Evolutionary conservation across 2,797 vertebrate genomes (phyloP), one percentile per base, ranked within the genome.

Genomic region (Myotis planiceps): DNA sequence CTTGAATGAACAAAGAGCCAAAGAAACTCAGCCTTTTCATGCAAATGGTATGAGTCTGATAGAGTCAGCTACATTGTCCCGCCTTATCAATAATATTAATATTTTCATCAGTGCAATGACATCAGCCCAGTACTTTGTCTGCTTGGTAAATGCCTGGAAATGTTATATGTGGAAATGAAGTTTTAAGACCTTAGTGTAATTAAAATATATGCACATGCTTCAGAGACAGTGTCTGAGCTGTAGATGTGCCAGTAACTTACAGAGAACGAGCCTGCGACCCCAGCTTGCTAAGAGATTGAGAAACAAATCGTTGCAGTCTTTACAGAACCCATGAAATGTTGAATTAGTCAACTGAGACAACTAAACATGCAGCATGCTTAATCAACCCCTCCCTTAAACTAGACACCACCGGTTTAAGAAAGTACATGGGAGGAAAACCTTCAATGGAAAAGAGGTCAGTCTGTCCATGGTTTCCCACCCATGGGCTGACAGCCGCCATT

Each of bases 21-120:
- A 98, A 98, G 98, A 98, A 98, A 98, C 97, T 98, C 96, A 97
- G 86, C 89, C 96, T 98, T 97, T 97, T 96, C 75, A 94, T 95
- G 89, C 93, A 96, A 95, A 95, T 27, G 92, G 82, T 96, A 69
- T n/a, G 91, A 97, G 53, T 97, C 96, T 84, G 90, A 79, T 76
- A 93, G 96, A 96, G 93, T 92, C 91, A 87, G 82, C 66, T 88
- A 84, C 97, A 88, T 93, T 88, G 80, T 94, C 90, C 97, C 63
- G 88, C 85, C 96, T 98, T 90, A 92, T 86, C 97, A 79, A 37
- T 85, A 94, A 96, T 80, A 79, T 49, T 86, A 96, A 79, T 95
- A 74, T 96, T 78, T 78, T 97, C 94, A 91, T 94, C 92, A 92
- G 39, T 92, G 78, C 96, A 92, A 95, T 53, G 78, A 34, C 82